Evolutionary conservation across 2,113 vertebrate genomes (phyloP).

Genomic region (Beaufortia kweichowensis): DNA sequence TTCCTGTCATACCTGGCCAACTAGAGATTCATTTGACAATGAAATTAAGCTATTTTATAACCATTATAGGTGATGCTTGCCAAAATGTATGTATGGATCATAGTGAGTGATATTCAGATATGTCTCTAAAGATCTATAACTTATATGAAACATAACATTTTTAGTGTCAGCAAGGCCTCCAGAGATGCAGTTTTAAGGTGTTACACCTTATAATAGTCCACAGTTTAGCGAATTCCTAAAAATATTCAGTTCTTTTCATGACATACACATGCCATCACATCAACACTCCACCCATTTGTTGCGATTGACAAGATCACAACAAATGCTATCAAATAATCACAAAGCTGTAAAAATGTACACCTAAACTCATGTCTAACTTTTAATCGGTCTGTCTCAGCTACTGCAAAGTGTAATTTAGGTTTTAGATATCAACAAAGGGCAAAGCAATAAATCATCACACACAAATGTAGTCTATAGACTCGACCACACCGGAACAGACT

Average conservation of each 20-base stretch:
- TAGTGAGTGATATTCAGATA: too few species aligned
- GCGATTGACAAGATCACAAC: neutral
- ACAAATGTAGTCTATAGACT: constrained; percentile 1
- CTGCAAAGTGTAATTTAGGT: constrained; percentile 10
- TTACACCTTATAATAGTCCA: neutral
- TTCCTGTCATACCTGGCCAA: neutral
- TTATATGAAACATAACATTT: neutral
- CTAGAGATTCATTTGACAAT: neutral
- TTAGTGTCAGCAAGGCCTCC: neutral
- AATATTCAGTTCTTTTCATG: neutral
- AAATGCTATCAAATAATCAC: neutral
- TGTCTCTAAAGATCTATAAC: neutral
- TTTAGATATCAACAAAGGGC: constrained; percentile 19
- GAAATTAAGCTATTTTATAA: too few species aligned
- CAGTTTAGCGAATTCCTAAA: neutral
- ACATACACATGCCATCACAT: neutral
- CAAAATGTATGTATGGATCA: too few species aligned
- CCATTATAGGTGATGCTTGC: too few species aligned
- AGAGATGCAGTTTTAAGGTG: neutral
- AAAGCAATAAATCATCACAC: constrained; percentile 25
- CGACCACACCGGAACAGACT: neutral
- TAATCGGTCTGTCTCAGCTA: neutral
- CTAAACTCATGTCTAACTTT: too few species aligned
- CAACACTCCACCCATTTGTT: neutral
- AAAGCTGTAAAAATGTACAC: too few species aligned